phyloP scores from a whole-genome alignment of 2,113 vertebrate species.

The Mastomys coucha region DNA sequence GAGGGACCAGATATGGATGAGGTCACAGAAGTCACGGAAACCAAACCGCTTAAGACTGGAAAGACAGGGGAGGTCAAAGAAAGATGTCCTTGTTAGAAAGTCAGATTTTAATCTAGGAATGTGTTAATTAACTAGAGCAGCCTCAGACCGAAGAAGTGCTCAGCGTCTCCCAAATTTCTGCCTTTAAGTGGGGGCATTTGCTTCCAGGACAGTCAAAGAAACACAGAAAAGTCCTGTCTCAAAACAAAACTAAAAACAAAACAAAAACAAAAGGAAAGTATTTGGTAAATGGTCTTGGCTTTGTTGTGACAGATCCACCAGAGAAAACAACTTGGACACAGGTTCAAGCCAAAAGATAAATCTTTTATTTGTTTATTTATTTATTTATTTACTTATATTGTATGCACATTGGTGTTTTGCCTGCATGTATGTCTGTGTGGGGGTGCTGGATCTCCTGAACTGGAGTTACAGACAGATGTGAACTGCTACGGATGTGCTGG shows the following conservation, averaged over 20 bases:
- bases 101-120: not conserved
- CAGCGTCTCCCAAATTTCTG: not conserved
- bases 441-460: not conserved
- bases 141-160: not conserved
- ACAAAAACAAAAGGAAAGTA: not conserved
- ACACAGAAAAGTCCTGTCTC: not conserved
- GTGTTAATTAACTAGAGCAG: not conserved
- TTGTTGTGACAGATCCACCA: not conserved
- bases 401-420: too few relatives aligned
- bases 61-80: not conserved
- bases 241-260: not conserved
- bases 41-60: too few relatives aligned
- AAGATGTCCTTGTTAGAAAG: not conserved
- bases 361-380: not conserved
- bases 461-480: not conserved
- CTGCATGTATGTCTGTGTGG: not conserved
- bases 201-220: not conserved
- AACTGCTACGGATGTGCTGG: not conserved
- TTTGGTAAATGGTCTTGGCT: not conserved
- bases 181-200: not conserved
- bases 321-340: not conserved
- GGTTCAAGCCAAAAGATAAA: not conserved
- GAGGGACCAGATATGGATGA: not conserved
- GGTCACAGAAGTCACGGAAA: not conserved
- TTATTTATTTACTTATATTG: too few relatives aligned